A percentile compares a stretch with the other conserved stretches of the same genome.
Conservation (phyloP, 2,888 invertebrate species). For the Nasonia oneida region DNA sequence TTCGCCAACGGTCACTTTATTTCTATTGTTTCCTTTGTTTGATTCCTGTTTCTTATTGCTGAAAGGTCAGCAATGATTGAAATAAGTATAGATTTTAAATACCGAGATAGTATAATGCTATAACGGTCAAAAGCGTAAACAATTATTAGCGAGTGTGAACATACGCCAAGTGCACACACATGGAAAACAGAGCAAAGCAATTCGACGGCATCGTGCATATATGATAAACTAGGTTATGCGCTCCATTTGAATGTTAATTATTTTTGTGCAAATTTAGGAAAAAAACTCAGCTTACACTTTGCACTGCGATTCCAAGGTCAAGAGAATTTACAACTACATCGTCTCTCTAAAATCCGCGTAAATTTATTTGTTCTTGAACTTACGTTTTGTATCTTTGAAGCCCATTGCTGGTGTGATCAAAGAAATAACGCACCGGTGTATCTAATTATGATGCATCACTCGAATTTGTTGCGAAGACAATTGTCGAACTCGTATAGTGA, state of each 20-base stretch:
- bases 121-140: not conserved
- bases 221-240: not conserved
- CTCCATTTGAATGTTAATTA: not conserved
- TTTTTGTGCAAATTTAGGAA: not conserved
- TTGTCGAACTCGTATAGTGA: not conserved
- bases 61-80: no score
- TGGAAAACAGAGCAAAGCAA: not conserved
- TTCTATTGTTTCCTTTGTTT: no score
- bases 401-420: not conserved
- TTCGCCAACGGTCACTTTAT: no score
- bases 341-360: not conserved
- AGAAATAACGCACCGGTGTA: not conserved
- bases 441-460: not conserved
- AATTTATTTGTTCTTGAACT: not conserved
- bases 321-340: no score
- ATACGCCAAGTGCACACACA: not conserved
- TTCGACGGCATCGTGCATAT: not conserved
- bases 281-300: not conserved
- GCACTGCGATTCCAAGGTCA: no score
- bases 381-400: not conserved
- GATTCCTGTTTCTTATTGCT: no score
- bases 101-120: not conserved
- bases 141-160: not conserved
- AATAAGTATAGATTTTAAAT: no score
- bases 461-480: not conserved